Evolutionary conservation across 2,113 vertebrate species (phyloP).

Genomic region (Pteruthius melanotis): DNA sequence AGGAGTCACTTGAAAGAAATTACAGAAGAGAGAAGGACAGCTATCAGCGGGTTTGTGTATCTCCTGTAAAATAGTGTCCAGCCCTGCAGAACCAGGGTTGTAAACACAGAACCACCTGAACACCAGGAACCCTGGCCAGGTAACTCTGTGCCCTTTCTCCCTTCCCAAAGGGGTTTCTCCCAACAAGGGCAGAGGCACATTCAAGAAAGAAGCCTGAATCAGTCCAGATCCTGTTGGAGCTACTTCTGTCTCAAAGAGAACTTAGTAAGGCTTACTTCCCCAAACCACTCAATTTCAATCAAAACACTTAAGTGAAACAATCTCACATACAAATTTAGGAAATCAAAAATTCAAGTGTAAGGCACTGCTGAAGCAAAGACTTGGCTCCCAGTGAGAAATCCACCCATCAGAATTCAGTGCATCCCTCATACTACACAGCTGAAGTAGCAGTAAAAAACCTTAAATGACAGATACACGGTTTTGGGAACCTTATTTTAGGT

Average conservation of each 20-base stretch:
- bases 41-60: accelerated
- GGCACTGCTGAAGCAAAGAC: neutral
- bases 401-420: neutral
- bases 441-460: neutral
- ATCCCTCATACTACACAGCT: neutral
- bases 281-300: neutral
- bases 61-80: neutral
- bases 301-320: neutral
- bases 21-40: neutral
- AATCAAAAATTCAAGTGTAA: neutral
- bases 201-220: neutral
- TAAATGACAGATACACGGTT: neutral
- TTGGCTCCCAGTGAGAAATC: neutral
- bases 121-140: neutral
- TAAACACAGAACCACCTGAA: too few species aligned
- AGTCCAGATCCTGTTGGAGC: neutral
- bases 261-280: neutral
- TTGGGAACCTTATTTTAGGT: too few species aligned
- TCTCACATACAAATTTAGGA: neutral
- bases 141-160: neutral
- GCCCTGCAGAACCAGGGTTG: neutral
- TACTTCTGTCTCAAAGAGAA: neutral
- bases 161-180: neutral
- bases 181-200: accelerated
- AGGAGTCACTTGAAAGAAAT: neutral